Conservation (phyloP, 2,797 vertebrate genomes). For the Clarias platycephalus region DNA sequence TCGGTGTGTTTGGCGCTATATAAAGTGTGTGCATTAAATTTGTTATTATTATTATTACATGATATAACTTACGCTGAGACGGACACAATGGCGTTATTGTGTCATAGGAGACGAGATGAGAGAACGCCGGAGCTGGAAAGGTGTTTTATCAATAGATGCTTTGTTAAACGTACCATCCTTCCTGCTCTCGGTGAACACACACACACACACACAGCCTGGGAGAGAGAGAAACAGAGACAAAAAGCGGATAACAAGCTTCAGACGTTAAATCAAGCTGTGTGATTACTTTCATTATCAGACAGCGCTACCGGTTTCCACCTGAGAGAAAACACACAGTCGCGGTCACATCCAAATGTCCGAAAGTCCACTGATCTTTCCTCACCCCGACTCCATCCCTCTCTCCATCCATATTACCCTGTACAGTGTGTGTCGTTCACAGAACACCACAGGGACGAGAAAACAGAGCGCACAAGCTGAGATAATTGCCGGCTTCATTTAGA, state of each 20-base stretch:
- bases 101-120: conserved; percentile 24
- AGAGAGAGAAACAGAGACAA: conserved; percentile 24
- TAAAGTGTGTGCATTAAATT: conserved; percentile 16
- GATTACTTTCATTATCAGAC: conserved; percentile 39
- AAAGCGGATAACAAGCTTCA: neutral
- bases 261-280: conserved; percentile 45
- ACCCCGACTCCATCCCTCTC: neutral
- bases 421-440: neutral
- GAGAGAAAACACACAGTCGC: conserved; percentile 2
- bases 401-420: neutral
- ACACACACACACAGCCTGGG: conserved; percentile 2
- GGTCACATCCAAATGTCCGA: neutral
- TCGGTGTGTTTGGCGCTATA: conserved; percentile 13
- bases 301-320: conserved; percentile 21
- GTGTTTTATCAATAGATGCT: conserved; percentile 51
- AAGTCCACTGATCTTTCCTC: conserved; percentile 8
- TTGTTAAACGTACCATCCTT: conserved; percentile 43
- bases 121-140: conserved; percentile 22
- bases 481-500: neutral
- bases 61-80: neutral
- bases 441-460: neutral
- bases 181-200: conserved; percentile 1
- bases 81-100: conserved; percentile 50
- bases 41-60: conserved; percentile 7
- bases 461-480: conserved; percentile 1